Evolutionary conservation across 2,797 vertebrate species (phyloP).

Genomic region (Microctenopoma steveboyesi): DNA sequence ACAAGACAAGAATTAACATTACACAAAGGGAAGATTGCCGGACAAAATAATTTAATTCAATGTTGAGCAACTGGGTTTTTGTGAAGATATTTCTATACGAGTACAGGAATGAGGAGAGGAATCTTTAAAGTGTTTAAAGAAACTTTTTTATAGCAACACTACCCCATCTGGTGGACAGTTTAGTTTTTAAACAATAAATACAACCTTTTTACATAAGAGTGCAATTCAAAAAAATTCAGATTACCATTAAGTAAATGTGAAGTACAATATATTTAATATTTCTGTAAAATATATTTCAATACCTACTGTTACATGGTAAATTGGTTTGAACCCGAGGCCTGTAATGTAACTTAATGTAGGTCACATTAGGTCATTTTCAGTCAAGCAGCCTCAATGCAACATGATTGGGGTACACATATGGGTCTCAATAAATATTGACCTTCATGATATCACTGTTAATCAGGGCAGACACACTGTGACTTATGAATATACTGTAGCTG

Average conservation of each 20-base stretch:
- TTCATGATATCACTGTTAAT: not conserved
- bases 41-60: not conserved
- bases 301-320: too few relatives aligned
- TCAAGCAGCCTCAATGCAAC: not conserved
- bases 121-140: not conserved
- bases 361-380: too few relatives aligned
- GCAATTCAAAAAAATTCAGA: too few relatives aligned
- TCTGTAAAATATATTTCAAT: too few relatives aligned
- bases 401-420: not conserved
- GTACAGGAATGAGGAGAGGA: too few relatives aligned
- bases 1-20: slow-evolving; percentile 37
- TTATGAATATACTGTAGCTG: too few relatives aligned
- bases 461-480: too few relatives aligned
- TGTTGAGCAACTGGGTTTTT: not conserved
- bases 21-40: not conserved
- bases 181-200: not conserved
- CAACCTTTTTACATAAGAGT: too few relatives aligned
- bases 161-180: slow-evolving; percentile 55
- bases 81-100: not conserved
- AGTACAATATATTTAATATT: too few relatives aligned
- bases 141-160: not conserved
- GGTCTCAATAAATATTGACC: not conserved
- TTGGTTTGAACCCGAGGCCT: too few relatives aligned
- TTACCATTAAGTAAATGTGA: too few relatives aligned
- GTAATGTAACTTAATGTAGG: too few relatives aligned